phyloP scores from a whole-genome alignment of 1,140 invertebrate genomes.

The Drosophila micromelanica region DNA sequence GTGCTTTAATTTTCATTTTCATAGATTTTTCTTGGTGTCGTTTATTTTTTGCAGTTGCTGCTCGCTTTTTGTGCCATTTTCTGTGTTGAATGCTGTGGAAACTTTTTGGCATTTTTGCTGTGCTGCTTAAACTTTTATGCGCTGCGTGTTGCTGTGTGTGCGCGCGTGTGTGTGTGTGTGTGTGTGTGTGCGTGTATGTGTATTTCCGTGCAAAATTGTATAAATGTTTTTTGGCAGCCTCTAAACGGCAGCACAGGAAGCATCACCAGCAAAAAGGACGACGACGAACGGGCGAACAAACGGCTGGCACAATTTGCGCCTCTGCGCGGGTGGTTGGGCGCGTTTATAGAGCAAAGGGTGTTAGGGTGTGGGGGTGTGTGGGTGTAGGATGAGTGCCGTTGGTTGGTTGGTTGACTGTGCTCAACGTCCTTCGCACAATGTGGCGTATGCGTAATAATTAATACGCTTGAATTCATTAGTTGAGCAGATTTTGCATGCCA shows the following conservation, averaged over 20 bases:
- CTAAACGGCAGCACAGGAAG: conserved; percentile 78
- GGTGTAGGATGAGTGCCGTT: conserved; percentile 18
- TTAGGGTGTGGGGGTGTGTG: not conserved
- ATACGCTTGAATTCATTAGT: conserved; percentile 83
- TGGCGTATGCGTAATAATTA: conserved; percentile 83
- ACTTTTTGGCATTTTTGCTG: conserved; percentile 80
- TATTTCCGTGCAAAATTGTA: conserved; percentile 80
- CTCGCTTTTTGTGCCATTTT: conserved; percentile 51
- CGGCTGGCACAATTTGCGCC: conserved; percentile 75
- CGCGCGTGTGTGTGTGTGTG: conserved; percentile 30
- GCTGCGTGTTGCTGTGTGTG: conserved; percentile 57
- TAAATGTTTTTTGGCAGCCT: conserved; percentile 81
- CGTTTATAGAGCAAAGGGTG: not conserved
- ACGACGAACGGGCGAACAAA: conserved; percentile 33
- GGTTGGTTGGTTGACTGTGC: conserved; percentile 35
- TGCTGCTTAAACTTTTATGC: conserved; percentile 81
- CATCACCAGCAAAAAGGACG: conserved; percentile 63
- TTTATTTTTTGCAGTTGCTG: conserved; percentile 36
- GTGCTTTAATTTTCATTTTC: conserved; percentile 80
- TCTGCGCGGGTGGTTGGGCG: conserved; percentile 24
- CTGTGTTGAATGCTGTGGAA: conserved; percentile 68
- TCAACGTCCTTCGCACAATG: conserved; percentile 74
- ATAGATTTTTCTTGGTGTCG: conserved; percentile 77
- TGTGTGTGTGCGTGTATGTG: conserved; percentile 44
- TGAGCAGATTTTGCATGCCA: conserved; percentile 79